phyloP scores from a whole-genome alignment of 2,888 invertebrate genomes.

The Eristalis pertinax region DNA sequence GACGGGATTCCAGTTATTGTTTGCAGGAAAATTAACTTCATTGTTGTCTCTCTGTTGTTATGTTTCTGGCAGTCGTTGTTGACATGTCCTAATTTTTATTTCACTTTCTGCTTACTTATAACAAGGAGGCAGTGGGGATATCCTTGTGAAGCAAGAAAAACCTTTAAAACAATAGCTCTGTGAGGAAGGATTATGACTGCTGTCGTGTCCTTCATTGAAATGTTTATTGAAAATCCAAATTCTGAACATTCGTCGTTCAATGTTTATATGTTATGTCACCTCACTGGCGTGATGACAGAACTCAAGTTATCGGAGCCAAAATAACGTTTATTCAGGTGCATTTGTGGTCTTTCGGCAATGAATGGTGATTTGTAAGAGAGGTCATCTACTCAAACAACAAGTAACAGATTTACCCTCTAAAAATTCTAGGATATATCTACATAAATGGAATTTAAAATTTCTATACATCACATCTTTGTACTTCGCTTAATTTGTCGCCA shows the following conservation, averaged over 20 bases:
- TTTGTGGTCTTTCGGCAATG: too few relatives aligned
- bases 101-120: conserved; percentile 38
- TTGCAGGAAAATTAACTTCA: conserved; percentile 68
- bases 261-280: neutral
- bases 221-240: neutral
- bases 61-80: conserved; percentile 42
- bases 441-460: too few relatives aligned
- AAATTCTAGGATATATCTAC: too few relatives aligned
- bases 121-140: conserved; percentile 22
- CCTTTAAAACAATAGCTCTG: neutral
- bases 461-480: too few relatives aligned
- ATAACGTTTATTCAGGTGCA: too few relatives aligned
- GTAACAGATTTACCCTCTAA: too few relatives aligned
- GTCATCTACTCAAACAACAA: too few relatives aligned
- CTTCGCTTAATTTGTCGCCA: neutral
- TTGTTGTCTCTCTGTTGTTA: conserved; percentile 60
- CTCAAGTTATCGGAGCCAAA: too few relatives aligned
- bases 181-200: conserved; percentile 5
- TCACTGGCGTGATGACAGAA: neutral
- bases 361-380: too few relatives aligned
- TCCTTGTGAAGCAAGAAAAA: conserved; percentile 32
- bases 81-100: conserved; percentile 50
- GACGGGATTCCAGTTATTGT: conserved; percentile 56
- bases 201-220: neutral
- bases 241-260: neutral